Evolutionary conservation across 2,113 vertebrate genomes (phyloP), one percentile per base, ranked within the genome.

Genomic region (Pseudorhombus dupliciocellatus): DNA sequence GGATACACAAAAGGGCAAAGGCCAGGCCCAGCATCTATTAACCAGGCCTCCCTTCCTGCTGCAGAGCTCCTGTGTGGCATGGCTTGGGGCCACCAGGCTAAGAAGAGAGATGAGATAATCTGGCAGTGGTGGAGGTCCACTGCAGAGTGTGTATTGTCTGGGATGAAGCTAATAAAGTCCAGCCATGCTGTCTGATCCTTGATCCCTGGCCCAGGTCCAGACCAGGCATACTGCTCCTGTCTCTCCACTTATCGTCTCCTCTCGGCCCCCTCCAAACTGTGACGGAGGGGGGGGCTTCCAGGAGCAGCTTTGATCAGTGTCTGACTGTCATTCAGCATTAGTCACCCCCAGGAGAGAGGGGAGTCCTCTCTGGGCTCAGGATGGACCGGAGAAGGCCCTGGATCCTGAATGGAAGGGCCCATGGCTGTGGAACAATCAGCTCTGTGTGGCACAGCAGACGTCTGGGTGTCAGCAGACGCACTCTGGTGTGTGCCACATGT

Each of bases 311-410:
- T 92, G 91, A 92, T 91, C 90, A 84, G 73, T 50, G 81, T 82
- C 85, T 84, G 90, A 86, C 84, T 92, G 90, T 90, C 90, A 91
- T 87, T 92, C 85, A 90, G 86, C 90, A 91, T 92, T 91, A 91
- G 85, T 80, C 75, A 79, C 81, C 83, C 81, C 62, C 7, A 18
- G 52, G 14, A 66, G 78, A 81, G 72, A 68, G 25, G 57, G 70
- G 86, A 83, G 77, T 84, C 79, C 80, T 86, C 79, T 66, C 55
- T 64, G 68, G 66, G 72, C 73, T 63, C 28, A 18, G 54, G 85
- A 87, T 73, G 81, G 82, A 84, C 80, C 66, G 9, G 71, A 73
- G 84, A 81, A 83, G 73, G 34, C 57, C 64, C 64, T 70, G 40
- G 55, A 69, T 58, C 63, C 67, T 77, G 77, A 87, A 85, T 84